Base-by-base conservation (phyloP, 2,113 vertebrate species). In the Zeus faber region DNA sequence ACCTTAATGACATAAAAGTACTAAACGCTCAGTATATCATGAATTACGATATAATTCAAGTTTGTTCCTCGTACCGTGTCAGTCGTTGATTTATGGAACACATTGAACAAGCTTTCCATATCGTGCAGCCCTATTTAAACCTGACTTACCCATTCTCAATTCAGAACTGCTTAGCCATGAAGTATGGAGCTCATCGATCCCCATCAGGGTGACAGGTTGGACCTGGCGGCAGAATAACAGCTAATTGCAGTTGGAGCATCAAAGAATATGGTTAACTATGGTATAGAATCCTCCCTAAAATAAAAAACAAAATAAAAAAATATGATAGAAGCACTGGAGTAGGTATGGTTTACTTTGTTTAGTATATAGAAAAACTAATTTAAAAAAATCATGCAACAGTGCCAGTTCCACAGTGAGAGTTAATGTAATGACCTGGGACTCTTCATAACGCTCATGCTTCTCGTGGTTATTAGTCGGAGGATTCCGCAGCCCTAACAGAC, bases 141-240 rank as follows among this genome's bases (percentile, higher is more conserved):
- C 1, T 29, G 10, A 60, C 81, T 73, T 67, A 91, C 90, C 88
- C 87, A 90, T 89, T 61, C 69, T 87, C 74, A 83, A 82, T 43
- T 89, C 81, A 62, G 77, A 49, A 37, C 37, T 70, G 18, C 48
- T 75, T 31, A 74, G 59, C 85, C 83, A 88, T 1, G 85, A 81
- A 49, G 77, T 88, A 16, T 82, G 80, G 58, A 91, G 84, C 74
- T 90, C 89, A 82, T 90, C 85, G 58, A 90, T 89, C 35, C 89
- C 89, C 83, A 84, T 84, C 48, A 85, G 53, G 43, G 79, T 66
- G 10, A 85, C 77, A 14, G 77, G 67, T 70, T 76, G 44, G 16
- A 76, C 55, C 54, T 67, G 65, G 4, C 50, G 27, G 71, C 16
- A 31, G 5, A 35, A 16, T 46, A 35, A 35, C 31, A 35, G 31